Evolutionary conservation across 2,797 vertebrate genomes (phyloP).

Genomic region (Triplophysa bombifrons): DNA sequence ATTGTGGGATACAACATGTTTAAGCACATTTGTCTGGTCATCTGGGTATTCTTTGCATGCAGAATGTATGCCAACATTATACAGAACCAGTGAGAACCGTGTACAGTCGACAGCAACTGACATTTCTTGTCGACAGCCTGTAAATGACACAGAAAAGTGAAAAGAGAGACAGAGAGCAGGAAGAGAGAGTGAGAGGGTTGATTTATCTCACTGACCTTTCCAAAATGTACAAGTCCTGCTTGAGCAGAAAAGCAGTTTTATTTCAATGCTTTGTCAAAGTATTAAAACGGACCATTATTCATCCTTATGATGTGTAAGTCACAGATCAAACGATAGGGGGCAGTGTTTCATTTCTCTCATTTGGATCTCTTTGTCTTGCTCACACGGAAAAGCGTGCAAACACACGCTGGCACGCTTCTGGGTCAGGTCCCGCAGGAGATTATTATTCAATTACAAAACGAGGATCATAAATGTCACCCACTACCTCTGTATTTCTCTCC

Average conservation of each 20-base stretch:
- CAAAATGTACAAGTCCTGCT: slow-evolving; percentile 35
- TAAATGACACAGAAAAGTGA: slow-evolving; percentile 6
- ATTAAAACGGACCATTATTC: slow-evolving; percentile 27
- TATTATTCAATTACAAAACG: slow-evolving; percentile 75
- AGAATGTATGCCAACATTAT: background rate
- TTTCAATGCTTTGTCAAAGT: slow-evolving; percentile 33
- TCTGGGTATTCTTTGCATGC: background rate
- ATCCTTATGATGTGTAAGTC: slow-evolving; percentile 24
- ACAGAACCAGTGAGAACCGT: background rate
- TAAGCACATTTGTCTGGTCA: background rate
- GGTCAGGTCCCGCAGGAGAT: slow-evolving; percentile 71
- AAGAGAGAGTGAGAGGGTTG: slow-evolving; percentile 3
- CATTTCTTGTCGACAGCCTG: background rate
- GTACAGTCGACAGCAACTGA: too few species aligned
- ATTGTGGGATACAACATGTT: background rate
- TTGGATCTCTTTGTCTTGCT: slow-evolving; percentile 45
- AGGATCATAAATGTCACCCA: slow-evolving; percentile 73
- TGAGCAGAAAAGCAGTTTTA: slow-evolving; percentile 24
- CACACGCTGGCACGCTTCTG: slow-evolving; percentile 53
- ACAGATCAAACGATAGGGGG: slow-evolving; percentile 65
- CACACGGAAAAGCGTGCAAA: slow-evolving; percentile 32
- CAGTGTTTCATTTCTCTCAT: slow-evolving; percentile 60
- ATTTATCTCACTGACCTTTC: slow-evolving; percentile 39
- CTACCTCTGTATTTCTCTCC: slow-evolving; percentile 55
- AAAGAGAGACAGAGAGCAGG: background rate